A percentile compares a stretch with the other conserved stretches of the same genome.
Conservation (phyloP, 1,140 invertebrate species). For the Bombus waltoni region DNA sequence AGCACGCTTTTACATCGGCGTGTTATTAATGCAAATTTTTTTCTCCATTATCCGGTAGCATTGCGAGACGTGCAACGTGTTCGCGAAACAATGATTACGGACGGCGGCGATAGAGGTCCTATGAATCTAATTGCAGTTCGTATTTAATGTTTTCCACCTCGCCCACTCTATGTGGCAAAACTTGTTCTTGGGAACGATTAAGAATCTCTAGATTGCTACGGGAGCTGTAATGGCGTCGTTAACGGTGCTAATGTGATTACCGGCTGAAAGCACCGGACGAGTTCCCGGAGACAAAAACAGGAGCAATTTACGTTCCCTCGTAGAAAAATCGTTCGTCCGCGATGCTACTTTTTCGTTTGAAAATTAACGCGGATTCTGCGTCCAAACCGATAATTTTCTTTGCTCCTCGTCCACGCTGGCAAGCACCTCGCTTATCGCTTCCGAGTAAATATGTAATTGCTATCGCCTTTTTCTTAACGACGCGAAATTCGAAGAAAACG, state of each 20-base stretch:
- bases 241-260: constrained; percentile 69
- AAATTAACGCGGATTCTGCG: constrained; percentile 14
- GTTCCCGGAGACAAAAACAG: constrained; percentile 56
- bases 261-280: constrained; percentile 63
- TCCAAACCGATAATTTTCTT: background rate
- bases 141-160: constrained; percentile 63
- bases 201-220: constrained; percentile 63
- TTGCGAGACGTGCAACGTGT: constrained; percentile 15
- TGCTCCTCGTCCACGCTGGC: background rate
- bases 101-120: constrained; percentile 28
- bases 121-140: constrained; percentile 63
- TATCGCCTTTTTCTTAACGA: background rate
- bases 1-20: constrained; percentile 12
- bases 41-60: background rate
- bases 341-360: constrained; percentile 16
- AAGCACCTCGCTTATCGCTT: background rate
- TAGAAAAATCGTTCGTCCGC: constrained; percentile 26
- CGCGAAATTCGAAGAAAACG: background rate
- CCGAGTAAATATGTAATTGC: background rate
- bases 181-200: constrained; percentile 58
- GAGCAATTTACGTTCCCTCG: constrained; percentile 49
- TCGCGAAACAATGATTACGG: constrained; percentile 46
- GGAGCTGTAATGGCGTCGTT: constrained; percentile 65
- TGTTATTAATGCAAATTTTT: constrained; percentile 36
- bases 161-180: constrained; percentile 17